Evolutionary conservation across 2,888 invertebrate genomes (phyloP).

Genomic region (Thyatira batis): DNA sequence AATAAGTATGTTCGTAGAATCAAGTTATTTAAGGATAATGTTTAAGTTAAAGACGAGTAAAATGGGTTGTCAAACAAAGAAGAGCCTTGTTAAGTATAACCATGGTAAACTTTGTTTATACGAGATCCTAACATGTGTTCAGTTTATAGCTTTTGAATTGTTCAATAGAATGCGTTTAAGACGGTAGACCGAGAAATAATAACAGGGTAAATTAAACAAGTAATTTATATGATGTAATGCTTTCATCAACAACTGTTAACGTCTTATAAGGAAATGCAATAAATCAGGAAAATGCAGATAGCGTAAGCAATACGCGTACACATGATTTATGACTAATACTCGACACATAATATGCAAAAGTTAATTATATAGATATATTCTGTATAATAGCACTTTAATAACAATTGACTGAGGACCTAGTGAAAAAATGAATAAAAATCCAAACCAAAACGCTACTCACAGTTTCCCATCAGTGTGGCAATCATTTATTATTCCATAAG

Average conservation of each 20-base stretch:
- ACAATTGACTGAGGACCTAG: too few relatives aligned
- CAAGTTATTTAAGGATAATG: slow-evolving; percentile 10
- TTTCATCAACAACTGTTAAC: slow-evolving; percentile 7
- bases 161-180: background rate
- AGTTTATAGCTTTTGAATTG: slow-evolving; percentile 24
- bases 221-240: slow-evolving; percentile 20
- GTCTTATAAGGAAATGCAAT: slow-evolving; percentile 16
- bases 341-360: background rate
- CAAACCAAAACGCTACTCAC: slow-evolving; percentile 48
- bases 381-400: too few relatives aligned
- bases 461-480: slow-evolving; percentile 74
- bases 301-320: slow-evolving; percentile 1
- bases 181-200: slow-evolving; percentile 5
- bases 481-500: slow-evolving; percentile 61
- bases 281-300: slow-evolving; percentile 15
- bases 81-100: slow-evolving; percentile 9
- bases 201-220: background rate
- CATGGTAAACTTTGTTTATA: slow-evolving; percentile 21
- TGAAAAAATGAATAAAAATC: too few relatives aligned
- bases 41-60: slow-evolving; percentile 14
- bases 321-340: slow-evolving; percentile 8
- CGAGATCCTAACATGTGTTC: slow-evolving; percentile 19
- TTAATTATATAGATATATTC: background rate
- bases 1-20: background rate
- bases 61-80: slow-evolving; percentile 8